A percentile compares a stretch with the other conserved stretches of the same genome.
phyloP scores from a whole-genome alignment of 2,113 vertebrate species.

The Apteryx owenii region DNA sequence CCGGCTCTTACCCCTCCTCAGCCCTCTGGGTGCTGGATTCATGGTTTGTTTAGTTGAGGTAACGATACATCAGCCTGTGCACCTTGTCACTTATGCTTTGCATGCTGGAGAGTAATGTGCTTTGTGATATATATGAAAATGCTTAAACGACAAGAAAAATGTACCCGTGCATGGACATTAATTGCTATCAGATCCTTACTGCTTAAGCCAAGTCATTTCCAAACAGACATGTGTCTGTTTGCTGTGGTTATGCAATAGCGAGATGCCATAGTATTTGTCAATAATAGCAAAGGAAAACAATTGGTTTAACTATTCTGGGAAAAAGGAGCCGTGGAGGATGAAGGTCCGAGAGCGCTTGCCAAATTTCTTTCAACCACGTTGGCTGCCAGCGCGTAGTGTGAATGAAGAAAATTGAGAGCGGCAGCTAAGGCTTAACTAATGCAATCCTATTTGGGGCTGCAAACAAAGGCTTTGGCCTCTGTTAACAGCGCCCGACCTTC shows the following conservation, averaged over 20 bases:
- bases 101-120: neutral
- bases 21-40: neutral
- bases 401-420: conserved; percentile 47
- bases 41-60: neutral
- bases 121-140: neutral
- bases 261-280: conserved; percentile 7
- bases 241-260: neutral
- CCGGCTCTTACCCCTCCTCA: neutral
- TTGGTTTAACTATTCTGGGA: neutral
- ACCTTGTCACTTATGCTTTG: neutral
- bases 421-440: conserved; percentile 49
- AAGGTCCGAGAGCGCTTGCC: conserved; percentile 36
- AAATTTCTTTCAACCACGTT: conserved; percentile 35
- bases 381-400: neutral
- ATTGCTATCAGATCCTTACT: neutral
- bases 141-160: neutral
- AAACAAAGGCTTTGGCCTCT: conserved; percentile 54
- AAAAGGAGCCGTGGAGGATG: neutral
- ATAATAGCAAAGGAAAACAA: conserved; percentile 1
- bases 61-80: neutral
- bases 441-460: conserved; percentile 32
- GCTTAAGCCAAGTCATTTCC: neutral
- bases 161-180: neutral
- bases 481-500: neutral
- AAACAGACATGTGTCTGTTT: neutral